phyloP scores from a whole-genome alignment of 2,113 vertebrate genomes.

The Bolborhynchus lineola region DNA sequence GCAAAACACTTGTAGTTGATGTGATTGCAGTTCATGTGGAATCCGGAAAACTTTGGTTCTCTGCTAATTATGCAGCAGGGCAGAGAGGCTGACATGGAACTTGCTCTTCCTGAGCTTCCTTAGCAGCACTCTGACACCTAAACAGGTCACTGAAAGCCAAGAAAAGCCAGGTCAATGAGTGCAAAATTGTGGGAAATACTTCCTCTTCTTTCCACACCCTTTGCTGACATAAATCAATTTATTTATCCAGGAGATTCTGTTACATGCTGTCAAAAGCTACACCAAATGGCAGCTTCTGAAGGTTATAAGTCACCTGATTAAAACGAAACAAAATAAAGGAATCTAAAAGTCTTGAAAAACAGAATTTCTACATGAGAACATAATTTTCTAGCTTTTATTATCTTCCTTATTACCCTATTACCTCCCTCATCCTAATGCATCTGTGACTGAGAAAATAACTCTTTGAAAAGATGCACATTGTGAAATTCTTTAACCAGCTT shows the following conservation, averaged over 20 bases:
- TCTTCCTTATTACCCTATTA: background rate
- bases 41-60: background rate
- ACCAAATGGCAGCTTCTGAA: background rate
- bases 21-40: background rate
- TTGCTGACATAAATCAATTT: background rate
- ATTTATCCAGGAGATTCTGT: background rate
- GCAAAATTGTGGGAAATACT: background rate
- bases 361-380: background rate
- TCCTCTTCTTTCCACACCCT: background rate
- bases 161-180: background rate
- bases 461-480: background rate
- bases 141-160: background rate
- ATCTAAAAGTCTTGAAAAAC: background rate
- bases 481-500: background rate
- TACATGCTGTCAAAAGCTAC: background rate
- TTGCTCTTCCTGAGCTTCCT: background rate
- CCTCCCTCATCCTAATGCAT: background rate
- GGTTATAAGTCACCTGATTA: background rate
- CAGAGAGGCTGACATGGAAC: background rate
- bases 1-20: background rate
- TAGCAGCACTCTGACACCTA: background rate
- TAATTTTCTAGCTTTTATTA: background rate
- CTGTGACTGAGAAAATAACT: background rate
- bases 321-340: background rate
- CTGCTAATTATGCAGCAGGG: fast-evolving